Evolutionary conservation across 2,113 vertebrate species (phyloP).

Genomic region (Puntigrus tetrazona): DNA sequence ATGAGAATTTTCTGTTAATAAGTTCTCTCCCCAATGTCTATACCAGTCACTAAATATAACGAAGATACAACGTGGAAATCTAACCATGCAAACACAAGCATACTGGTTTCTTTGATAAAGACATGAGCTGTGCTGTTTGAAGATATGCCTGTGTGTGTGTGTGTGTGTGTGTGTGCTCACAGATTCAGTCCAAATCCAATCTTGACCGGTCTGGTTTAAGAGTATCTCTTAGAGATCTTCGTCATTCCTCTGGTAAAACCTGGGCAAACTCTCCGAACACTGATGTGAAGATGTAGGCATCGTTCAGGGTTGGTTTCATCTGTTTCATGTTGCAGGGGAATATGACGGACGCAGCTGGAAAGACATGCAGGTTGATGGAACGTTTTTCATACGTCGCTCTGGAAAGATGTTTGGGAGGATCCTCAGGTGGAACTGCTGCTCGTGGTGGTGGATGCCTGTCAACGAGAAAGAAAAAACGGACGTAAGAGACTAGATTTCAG

Average conservation of each 20-base stretch:
- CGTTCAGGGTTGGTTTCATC: neutral
- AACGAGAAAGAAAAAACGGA: constrained; percentile 58
- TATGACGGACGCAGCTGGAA: neutral
- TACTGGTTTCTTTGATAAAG: neutral
- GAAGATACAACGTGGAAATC: constrained; percentile 28
- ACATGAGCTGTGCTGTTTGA: neutral
- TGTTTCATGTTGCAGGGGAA: neutral
- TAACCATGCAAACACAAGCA: constrained; percentile 67
- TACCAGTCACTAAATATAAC: neutral
- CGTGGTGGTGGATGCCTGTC: constrained; percentile 73
- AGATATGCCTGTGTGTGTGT: neutral
- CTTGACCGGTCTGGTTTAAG: too few relatives aligned
- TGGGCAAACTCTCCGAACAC: neutral
- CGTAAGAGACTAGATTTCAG: constrained; percentile 1
- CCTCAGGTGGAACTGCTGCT: constrained; percentile 72
- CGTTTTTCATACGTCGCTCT: neutral
- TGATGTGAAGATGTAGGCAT: neutral
- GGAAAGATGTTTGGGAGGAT: constrained; percentile 1
- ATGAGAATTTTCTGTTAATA: neutral
- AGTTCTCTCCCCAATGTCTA: neutral
- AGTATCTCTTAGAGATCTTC: neutral
- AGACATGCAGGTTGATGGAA: constrained; percentile 2
- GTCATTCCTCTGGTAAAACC: neutral
- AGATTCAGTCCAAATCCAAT: constrained; percentile 1
- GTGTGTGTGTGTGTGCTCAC: neutral